Base-by-base conservation (phyloP, 2,113 vertebrate species). In the Scytalopus superciliaris region DNA sequence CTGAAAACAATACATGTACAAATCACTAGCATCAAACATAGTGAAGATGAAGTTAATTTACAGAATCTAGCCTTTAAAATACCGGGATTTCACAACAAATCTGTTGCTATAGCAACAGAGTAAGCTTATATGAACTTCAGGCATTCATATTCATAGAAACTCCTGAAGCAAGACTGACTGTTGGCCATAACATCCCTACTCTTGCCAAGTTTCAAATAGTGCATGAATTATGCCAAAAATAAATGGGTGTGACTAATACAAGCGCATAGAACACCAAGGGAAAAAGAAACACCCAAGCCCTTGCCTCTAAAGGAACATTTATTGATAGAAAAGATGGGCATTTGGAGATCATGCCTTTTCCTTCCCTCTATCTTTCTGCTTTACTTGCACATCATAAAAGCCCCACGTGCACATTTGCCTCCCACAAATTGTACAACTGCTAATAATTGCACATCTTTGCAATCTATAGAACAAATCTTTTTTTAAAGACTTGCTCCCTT, bases 221-320 rank as follows among this genome's bases (percentile, higher is more conserved):
- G 96, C 88, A 85, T 96, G 97, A 98, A 97, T 97, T 97, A 97
- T 97, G 97, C 97, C 98, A 98, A 97, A 98, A 98, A 98, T 97
- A 98, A 98, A 98, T 97, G 98, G 97, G 97, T 98, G 98, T 97
- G 97, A 98, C 98, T 98, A 98, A 98, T 97, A 98, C 94, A 97
- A 97, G 97, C 97, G 96, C 96, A 98, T 55, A 97, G 96, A 97
- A 97, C 93, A 88, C 91, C 14, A 3, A 97, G 84, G 82, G 91
- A 44, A 95, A 95, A 92, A 95, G 89, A 95, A 96, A 96, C 94
- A 96, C 91, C 94, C 87, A 89, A 87, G 94, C 63, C 90, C 96
- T 96, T 98, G 96, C 97, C 97, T 97, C 94, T 76, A 95, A 96
- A 97, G 96, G 95, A 97, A 88, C 83, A 92, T 97, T 98, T 97